phyloP scores from a whole-genome alignment of 2,113 vertebrate genomes.

The Xenopus borealis region DNA sequence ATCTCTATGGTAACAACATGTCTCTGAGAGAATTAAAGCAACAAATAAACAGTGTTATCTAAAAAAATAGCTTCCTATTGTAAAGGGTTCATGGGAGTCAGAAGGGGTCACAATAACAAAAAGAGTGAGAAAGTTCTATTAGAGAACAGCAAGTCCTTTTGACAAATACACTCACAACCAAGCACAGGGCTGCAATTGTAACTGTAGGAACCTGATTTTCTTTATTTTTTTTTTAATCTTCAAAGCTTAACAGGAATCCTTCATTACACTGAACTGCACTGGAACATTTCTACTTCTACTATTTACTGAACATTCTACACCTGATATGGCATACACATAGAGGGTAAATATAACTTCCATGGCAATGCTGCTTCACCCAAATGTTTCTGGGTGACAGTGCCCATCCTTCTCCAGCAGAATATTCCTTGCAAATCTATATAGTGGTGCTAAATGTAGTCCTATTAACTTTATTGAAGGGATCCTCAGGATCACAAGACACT shows the following conservation, averaged over 20 bases:
- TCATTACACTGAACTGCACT: background rate
- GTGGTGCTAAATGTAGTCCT: too few species aligned
- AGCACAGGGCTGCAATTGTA: constrained; percentile 21
- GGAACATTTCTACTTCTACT: too few species aligned
- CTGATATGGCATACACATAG: too few species aligned
- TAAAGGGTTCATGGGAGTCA: background rate
- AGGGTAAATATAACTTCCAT: too few species aligned
- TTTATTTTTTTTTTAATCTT: constrained; percentile 16
- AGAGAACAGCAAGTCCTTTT: background rate
- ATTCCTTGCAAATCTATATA: too few species aligned
- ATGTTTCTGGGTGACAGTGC: too few species aligned
- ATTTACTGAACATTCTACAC: too few species aligned
- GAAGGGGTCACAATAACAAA: constrained; percentile 14
- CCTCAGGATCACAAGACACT: too few species aligned
- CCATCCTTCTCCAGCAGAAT: too few species aligned
- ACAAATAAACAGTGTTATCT: constrained; percentile 9
- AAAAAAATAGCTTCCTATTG: constrained; percentile 5
- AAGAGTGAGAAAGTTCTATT: constrained; percentile 16
- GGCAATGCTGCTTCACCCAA: too few species aligned
- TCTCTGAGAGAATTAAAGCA: background rate
- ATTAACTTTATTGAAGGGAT: too few species aligned
- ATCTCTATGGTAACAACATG: constrained; percentile 2
- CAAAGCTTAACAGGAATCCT: background rate
- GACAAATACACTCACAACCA: background rate
- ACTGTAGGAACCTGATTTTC: constrained; percentile 13